These are phyloP conservation scores for Aleiodes sp. DNA, from an alignment of 1,140 invertebrate genomes.

Conservation along the genomic window DNA sequence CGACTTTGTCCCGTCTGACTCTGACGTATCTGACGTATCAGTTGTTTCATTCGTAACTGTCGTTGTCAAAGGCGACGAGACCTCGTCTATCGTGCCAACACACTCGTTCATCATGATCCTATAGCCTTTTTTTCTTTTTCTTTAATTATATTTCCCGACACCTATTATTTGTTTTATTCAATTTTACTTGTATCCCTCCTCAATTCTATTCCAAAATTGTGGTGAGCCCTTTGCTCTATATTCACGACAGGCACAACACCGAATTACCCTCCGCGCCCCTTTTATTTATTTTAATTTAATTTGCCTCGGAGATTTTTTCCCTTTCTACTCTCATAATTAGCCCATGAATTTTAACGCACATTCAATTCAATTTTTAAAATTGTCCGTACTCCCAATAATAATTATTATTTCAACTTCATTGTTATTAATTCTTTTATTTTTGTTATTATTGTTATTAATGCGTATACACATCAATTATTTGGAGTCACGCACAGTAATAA, in stretches of 20 bases:
- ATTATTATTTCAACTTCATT: not conserved
- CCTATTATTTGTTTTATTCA: not conserved
- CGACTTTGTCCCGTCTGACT: not conserved
- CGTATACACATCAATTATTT: not conserved
- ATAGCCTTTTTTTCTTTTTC: constrained; percentile 1
- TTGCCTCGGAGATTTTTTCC: too few relatives aligned
- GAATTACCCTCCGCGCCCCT: too few relatives aligned
- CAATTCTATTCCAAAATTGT: too few relatives aligned
- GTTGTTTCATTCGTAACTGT: constrained; percentile 16
- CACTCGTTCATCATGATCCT: constrained; percentile 28
- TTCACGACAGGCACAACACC: too few relatives aligned
- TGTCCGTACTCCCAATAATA: not conserved
- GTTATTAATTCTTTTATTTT: constrained; percentile 5
- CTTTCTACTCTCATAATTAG: too few relatives aligned
- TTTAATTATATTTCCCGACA: not conserved
- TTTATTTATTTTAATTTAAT: too few relatives aligned
- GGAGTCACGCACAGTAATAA: not conserved
- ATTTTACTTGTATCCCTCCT: too few relatives aligned
- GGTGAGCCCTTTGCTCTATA: too few relatives aligned
- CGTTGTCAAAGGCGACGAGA: constrained; percentile 23
- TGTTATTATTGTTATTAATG: not conserved
- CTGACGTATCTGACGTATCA: not conserved
- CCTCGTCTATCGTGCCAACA: constrained; percentile 22
- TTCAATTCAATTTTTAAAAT: too few relatives aligned
- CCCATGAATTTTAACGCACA: too few relatives aligned